Evolutionary conservation across 2,888 invertebrate genomes (phyloP).

Genomic region (Ethmia dodecea): DNA sequence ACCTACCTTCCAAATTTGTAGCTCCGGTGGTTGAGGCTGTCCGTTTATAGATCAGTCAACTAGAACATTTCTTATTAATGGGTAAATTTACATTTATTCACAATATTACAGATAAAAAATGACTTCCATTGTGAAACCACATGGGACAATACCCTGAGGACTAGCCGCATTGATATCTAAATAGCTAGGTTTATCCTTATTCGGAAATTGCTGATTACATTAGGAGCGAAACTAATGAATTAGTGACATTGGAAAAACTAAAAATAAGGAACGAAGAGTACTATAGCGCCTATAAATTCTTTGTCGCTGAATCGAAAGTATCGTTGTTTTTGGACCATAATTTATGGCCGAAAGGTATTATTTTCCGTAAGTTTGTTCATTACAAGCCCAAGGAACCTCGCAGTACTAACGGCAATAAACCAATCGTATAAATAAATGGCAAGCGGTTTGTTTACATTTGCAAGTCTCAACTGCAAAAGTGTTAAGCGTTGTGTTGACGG

Average conservation of each 20-base stretch:
- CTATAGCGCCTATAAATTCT: slow-evolving; percentile 16
- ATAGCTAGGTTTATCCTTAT: no score
- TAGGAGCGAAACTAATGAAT: no score
- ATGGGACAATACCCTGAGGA: no score
- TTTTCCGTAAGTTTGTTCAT: slow-evolving; percentile 16
- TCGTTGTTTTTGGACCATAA: slow-evolving; percentile 13
- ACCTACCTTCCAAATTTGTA: no score
- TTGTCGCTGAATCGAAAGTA: slow-evolving; percentile 8
- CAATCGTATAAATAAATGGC: neutral
- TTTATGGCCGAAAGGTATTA: slow-evolving; percentile 18
- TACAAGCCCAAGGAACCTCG: slow-evolving; percentile 2
- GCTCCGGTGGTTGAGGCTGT: no score
- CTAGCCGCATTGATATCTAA: no score
- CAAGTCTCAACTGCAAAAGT: slow-evolving; percentile 13
- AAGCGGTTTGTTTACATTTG: neutral
- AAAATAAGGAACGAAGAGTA: slow-evolving; percentile 7
- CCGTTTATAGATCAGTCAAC: no score
- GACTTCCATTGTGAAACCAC: no score
- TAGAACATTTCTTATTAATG: no score
- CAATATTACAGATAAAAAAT: no score
- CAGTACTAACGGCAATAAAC: neutral
- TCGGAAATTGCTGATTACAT: neutral
- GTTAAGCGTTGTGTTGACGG: slow-evolving; percentile 11
- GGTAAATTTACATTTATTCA: no score
- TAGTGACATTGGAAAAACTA: slow-evolving; percentile 13